phyloP scores from a whole-genome alignment of 2,797 vertebrate genomes.

The Poeciliopsis paucimaculata region DNA sequence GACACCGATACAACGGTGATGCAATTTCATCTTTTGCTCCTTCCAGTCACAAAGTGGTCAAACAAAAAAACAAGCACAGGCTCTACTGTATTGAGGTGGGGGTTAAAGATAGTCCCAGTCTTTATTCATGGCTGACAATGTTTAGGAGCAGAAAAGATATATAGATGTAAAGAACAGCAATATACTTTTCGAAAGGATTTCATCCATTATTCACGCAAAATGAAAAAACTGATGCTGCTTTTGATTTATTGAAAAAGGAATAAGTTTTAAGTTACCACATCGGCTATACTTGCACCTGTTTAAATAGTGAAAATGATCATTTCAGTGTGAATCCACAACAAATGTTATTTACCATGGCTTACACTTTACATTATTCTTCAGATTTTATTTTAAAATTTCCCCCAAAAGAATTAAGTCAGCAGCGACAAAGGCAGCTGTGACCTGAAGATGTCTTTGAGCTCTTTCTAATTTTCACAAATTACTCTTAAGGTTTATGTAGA shows the following conservation, averaged over 20 bases:
- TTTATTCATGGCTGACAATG: not conserved
- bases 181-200: not conserved
- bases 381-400: not conserved
- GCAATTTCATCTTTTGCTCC: no score
- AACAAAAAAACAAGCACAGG: not conserved
- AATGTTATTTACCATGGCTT: not conserved
- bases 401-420: not conserved
- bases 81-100: not conserved
- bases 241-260: not conserved
- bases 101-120: not conserved
- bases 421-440: not conserved
- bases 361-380: not conserved
- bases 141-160: no score
- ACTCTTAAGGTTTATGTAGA: not conserved
- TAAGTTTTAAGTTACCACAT: not conserved
- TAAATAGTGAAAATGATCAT: not conserved
- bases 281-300: not conserved
- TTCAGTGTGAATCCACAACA: not conserved
- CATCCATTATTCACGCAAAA: not conserved
- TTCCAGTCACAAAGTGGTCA: no score
- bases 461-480: not conserved
- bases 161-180: not conserved
- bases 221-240: not conserved
- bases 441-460: not conserved
- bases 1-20: no score